Conservation (phyloP, 2,797 vertebrate species). For the Microhierax caerulescens region DNA sequence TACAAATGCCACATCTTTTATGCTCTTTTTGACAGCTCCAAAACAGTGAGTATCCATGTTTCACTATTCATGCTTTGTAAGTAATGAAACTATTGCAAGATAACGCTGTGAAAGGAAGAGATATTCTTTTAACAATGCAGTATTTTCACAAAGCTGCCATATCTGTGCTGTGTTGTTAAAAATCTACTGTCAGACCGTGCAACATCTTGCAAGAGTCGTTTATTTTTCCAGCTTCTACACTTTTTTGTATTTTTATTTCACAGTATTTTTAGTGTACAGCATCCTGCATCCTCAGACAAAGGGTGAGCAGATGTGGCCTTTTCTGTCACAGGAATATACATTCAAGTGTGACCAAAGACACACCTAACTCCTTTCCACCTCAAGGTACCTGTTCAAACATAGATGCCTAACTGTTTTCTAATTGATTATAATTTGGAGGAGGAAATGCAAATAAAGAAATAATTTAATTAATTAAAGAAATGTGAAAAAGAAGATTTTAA, state of each 20-base stretch:
- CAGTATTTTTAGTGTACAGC: not conserved
- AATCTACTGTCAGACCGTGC: not conserved
- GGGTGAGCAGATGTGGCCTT: not conserved
- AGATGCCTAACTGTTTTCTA: not conserved
- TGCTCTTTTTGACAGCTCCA: not conserved
- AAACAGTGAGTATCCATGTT: not conserved
- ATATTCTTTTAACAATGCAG: not conserved
- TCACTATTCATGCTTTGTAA: not conserved
- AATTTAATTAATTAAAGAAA: not conserved
- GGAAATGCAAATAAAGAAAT: not conserved
- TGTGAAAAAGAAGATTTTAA: not conserved
- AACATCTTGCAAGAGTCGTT: not conserved
- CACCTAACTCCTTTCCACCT: not conserved
- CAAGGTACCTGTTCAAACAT: not conserved
- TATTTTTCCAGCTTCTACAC: not conserved
- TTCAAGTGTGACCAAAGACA: not conserved
- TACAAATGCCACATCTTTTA: not conserved
- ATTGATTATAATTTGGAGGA: not conserved
- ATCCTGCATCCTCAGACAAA: not conserved
- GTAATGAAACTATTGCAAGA: slow-evolving; percentile 11
- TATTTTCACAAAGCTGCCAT: slow-evolving; percentile 5
- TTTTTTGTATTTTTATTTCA: not conserved
- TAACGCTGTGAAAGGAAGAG: not conserved
- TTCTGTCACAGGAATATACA: not conserved
- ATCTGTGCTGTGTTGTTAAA: not conserved